Conservation (phyloP, 1,140 invertebrate genomes). For the Colletes gigas region DNA sequence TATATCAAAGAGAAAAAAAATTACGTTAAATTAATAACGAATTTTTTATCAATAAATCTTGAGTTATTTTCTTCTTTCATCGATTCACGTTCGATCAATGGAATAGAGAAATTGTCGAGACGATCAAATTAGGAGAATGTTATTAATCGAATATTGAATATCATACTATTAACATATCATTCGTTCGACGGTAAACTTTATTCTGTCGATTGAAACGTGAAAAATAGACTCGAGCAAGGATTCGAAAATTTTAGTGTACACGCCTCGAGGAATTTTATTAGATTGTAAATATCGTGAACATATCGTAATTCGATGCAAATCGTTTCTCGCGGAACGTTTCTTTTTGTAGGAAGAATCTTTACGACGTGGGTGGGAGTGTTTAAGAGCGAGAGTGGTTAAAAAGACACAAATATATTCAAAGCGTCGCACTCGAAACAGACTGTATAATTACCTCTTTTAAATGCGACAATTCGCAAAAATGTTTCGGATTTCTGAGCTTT, state of each 20-base stretch:
- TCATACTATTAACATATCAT: constrained; percentile 14
- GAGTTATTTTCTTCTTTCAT: neutral
- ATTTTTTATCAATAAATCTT: no score
- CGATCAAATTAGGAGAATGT: neutral
- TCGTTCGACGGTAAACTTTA: neutral
- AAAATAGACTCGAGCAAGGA: neutral
- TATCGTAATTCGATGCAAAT: neutral
- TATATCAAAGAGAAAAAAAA: neutral
- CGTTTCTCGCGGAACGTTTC: constrained; percentile 14
- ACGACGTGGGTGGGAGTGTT: neutral
- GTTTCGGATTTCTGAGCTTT: no score
- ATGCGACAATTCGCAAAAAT: no score
- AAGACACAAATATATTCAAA: neutral
- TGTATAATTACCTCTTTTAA: no score
- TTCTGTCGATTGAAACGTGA: neutral
- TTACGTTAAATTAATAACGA: neutral
- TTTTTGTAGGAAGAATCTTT: constrained; percentile 53
- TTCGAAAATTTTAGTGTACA: neutral
- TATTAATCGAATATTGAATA: constrained; percentile 16
- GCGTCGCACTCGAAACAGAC: no score
- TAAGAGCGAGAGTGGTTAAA: neutral
- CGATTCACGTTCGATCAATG: constrained; percentile 8
- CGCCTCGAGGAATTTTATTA: neutral
- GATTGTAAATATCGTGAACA: constrained; percentile 10
- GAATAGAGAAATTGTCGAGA: constrained; percentile 20